phyloP scores from a whole-genome alignment of 2,888 invertebrate species.

The Alsophila aescularia region DNA sequence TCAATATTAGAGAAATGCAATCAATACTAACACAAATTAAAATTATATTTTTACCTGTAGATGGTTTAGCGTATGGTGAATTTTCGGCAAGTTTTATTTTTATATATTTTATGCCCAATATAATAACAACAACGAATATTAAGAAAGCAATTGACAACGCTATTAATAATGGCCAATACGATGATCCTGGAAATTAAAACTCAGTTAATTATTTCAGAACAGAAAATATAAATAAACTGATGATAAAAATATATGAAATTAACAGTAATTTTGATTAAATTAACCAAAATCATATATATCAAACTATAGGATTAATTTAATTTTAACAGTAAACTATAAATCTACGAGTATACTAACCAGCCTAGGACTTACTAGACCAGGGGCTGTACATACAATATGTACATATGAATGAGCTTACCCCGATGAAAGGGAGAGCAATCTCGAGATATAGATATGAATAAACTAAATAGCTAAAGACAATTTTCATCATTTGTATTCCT shows the following conservation, averaged over 20 bases:
- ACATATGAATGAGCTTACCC: constrained; percentile 9
- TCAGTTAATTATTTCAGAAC: neutral
- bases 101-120: constrained; percentile 76
- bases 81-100: constrained; percentile 73
- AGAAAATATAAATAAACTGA: neutral
- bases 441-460: constrained; percentile 16
- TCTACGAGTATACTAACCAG: neutral
- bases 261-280: neutral
- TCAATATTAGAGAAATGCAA: neutral
- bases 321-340: neutral
- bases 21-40: neutral
- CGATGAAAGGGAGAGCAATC: constrained; percentile 12
- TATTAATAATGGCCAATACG: constrained; percentile 73
- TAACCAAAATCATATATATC: neutral
- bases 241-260: neutral
- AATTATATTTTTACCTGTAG: constrained; percentile 60
- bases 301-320: constrained; percentile 4
- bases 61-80: constrained; percentile 75
- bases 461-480: constrained; percentile 15
- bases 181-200: constrained; percentile 61
- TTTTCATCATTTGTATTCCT: constrained; percentile 9
- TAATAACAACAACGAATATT: constrained; percentile 72
- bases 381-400: neutral
- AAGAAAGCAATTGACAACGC: constrained; percentile 73
- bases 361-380: neutral